Base-by-base conservation (phyloP, 2,113 vertebrate genomes). In the Sclerurus mexicanus region DNA sequence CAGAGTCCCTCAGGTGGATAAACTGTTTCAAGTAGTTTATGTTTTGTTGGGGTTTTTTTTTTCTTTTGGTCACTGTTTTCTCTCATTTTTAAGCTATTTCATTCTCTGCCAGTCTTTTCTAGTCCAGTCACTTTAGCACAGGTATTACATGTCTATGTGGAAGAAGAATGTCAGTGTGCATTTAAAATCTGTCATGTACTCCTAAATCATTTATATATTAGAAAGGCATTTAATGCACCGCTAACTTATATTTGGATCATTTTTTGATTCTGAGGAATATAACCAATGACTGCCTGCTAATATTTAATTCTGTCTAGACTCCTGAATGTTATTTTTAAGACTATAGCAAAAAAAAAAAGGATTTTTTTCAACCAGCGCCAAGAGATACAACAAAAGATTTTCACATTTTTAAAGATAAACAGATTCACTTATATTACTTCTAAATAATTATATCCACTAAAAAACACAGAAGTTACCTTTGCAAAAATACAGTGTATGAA, bases 161-260 rank as follows among this genome's bases (percentile, higher is more conserved):
- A 86, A 85, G 72, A 66, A 72, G 62, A 86, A 93, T 44, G 92
- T 86, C 95, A 96, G 52, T 1, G 42, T n/a, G 79, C 75, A 90
- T 97, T 94, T 93, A 90, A 93, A 85, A 80, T 42, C 91, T 94
- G 91, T 83, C 91, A 89, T 55, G 82, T 90, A 91, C 68, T 89
- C 59, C 73, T 95, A 93, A 95, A 87, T 96, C 55, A 96, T 91
- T 94, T 94, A 91, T 85, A 88, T 31, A 73, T 39, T 76, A 93
- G 90, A 93, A 94, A 96, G 91, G 75, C 91, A 95, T 88, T 96
- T 96, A 94, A 96, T 90, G 82, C 79, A 94, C 87, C 94, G 91
- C 89, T 96, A 94, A 89, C 59, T 88, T 75, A 47, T 73, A 95
- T 91, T 95, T 93, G 73, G 30, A 74, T 85, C 49, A 40, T 59